Percentiles rank a stretch among this genome's conserved stretches.
These are phyloP conservation scores for Xyrichtys novacula DNA, from an alignment of 2,797 vertebrate species.

Conservation along the genomic window DNA sequence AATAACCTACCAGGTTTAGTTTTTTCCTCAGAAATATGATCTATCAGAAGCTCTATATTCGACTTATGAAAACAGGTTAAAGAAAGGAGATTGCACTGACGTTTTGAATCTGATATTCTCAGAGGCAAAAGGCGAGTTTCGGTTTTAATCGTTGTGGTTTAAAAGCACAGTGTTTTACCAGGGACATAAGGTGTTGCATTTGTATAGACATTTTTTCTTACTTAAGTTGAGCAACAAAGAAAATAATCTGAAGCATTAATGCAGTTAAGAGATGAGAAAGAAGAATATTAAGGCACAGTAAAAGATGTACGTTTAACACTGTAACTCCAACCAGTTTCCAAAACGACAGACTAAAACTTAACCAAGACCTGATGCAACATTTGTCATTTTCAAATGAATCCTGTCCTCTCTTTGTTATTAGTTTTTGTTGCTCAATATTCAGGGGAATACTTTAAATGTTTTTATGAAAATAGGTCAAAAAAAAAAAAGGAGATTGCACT, in stretches of 20 bases:
- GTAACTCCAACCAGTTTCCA: too few species aligned
- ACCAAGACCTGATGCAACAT: background rate
- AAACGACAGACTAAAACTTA: too few species aligned
- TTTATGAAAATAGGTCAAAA: slow-evolving; percentile 7
- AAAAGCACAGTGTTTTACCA: too few species aligned
- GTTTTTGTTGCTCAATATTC: slow-evolving; percentile 6
- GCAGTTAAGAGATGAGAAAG: background rate
- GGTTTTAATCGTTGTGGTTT: too few species aligned
- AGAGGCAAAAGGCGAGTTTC: too few species aligned
- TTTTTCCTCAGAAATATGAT: background rate
- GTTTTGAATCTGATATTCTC: too few species aligned
- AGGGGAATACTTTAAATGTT: slow-evolving; percentile 11
- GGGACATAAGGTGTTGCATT: background rate
- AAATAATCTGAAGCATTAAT: background rate
- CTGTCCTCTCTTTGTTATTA: background rate
- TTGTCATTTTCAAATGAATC: slow-evolving; percentile 19
- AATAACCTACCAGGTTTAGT: background rate
- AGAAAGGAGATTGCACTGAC: background rate
- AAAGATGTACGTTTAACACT: too few species aligned
- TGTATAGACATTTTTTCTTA: too few species aligned
- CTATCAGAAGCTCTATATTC: background rate
- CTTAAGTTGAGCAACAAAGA: too few species aligned
- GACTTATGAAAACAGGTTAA: background rate
- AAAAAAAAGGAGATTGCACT: background rate
- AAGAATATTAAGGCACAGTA: too few species aligned